Conservation (phyloP, 2,888 invertebrate genomes). For the Machimus atricapillus region DNA sequence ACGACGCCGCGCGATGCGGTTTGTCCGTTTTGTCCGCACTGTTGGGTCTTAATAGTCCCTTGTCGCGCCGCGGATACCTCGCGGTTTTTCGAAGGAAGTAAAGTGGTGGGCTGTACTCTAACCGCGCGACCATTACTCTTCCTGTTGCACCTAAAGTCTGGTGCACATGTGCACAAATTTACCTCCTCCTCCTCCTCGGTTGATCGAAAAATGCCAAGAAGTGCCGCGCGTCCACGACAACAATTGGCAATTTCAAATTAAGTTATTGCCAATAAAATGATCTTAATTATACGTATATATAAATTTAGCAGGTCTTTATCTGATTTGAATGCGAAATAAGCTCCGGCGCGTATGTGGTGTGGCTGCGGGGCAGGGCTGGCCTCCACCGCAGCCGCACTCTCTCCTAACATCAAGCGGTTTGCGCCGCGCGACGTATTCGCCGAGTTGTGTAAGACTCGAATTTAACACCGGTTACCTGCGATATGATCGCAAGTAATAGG, state of each 20-base stretch:
- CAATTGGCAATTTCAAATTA: slow-evolving; percentile 47
- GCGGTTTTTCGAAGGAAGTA: not conserved
- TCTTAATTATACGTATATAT: slow-evolving; percentile 46
- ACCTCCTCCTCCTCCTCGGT: not conserved
- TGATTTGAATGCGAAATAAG: slow-evolving; percentile 47
- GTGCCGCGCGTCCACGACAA: slow-evolving; percentile 24
- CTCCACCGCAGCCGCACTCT: not conserved
- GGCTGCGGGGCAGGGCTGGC: not conserved
- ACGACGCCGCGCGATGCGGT: not conserved
- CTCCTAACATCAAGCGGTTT: not conserved
- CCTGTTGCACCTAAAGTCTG: not conserved
- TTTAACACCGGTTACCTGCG: slow-evolving; percentile 20
- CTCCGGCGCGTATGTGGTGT: not conserved
- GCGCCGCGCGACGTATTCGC: not conserved
- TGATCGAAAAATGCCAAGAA: not conserved
- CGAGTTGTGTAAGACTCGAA: slow-evolving; percentile 28
- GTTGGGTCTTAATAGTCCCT: not conserved
- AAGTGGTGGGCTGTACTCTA: not conserved
- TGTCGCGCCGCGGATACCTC: not conserved
- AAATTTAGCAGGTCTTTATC: slow-evolving; percentile 46
- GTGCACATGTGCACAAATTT: not conserved
- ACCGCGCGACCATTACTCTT: not conserved
- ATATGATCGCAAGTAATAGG: slow-evolving; percentile 35
- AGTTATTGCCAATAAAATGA: slow-evolving; percentile 47
- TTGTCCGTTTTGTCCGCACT: not conserved